Evolutionary conservation across 2,797 vertebrate species (phyloP).

Genomic region (Typhlichthys subterraneus): DNA sequence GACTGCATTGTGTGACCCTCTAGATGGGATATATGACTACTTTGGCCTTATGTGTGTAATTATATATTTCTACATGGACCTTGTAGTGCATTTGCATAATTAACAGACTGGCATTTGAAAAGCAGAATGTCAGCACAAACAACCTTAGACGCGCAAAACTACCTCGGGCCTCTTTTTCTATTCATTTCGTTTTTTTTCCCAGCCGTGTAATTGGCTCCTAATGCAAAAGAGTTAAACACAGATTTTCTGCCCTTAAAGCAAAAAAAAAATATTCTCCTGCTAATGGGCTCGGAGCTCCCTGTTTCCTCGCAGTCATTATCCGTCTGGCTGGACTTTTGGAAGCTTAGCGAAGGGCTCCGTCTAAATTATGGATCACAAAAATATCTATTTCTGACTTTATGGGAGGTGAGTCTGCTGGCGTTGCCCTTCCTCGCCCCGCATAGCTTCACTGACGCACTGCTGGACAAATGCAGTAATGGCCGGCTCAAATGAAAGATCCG

Average conservation of each 20-base stretch:
- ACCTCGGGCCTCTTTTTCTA: conserved; percentile 62
- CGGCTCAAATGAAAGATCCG: neutral
- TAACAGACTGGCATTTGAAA: conserved; percentile 76
- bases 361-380: conserved; percentile 23
- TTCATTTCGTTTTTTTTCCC: conserved; percentile 15
- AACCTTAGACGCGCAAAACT: conserved; percentile 66
- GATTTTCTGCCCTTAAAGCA: conserved; percentile 57
- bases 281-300: conserved; percentile 45
- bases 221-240: conserved; percentile 62
- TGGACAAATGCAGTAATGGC: neutral
- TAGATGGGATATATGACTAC: no score
- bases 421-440: neutral
- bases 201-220: conserved; percentile 70
- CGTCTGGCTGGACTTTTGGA: conserved; percentile 36
- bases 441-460: neutral
- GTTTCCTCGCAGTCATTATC: conserved; percentile 48
- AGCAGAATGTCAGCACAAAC: conserved; percentile 73
- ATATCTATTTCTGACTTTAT: conserved; percentile 1
- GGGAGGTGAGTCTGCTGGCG: neutral
- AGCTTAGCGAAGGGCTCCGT: conserved; percentile 24
- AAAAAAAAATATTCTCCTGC: conserved; percentile 38
- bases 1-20: no score
- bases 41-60: no score
- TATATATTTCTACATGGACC: conserved; percentile 55
- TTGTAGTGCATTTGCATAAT: conserved; percentile 68